A percentile compares a stretch with the other conserved stretches of the same genome.
Evolutionary conservation across 2,888 invertebrate species (phyloP).

Genomic region (Caenorhabditis sp.): DNA sequence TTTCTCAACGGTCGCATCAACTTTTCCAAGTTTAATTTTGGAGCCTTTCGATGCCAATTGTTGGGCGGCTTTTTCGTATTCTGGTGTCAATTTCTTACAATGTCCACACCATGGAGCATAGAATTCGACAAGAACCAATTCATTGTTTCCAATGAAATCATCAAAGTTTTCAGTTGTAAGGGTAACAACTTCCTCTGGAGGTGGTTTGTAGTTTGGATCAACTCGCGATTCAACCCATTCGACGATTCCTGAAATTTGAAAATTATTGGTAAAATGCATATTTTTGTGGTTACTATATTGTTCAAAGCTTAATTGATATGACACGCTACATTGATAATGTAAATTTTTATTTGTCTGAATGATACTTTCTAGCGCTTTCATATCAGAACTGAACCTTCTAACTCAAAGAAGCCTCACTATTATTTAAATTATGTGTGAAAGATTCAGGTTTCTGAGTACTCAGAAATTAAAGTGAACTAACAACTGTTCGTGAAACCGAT

Average conservation of each 20-base stretch:
- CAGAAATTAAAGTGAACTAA: too few species aligned
- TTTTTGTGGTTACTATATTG: too few species aligned
- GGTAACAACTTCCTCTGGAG: constrained; percentile 74
- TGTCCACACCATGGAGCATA: constrained; percentile 76
- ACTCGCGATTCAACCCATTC: constrained; percentile 74
- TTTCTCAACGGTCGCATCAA: constrained; percentile 75
- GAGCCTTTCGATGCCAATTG: constrained; percentile 54
- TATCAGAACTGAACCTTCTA: too few species aligned
- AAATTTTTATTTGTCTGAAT: too few species aligned
- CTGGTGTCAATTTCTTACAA: constrained; percentile 74
- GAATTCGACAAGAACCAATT: constrained; percentile 75
- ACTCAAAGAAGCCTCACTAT: too few species aligned
- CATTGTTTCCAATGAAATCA: constrained; percentile 72
- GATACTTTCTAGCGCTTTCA: too few species aligned
- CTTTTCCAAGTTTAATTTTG: constrained; percentile 73
- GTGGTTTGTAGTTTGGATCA: constrained; percentile 75
- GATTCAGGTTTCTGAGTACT: too few species aligned
- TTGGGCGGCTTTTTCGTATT: constrained; percentile 75
- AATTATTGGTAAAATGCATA: neutral
- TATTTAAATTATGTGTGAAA: too few species aligned
- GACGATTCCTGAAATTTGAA: constrained; percentile 73
- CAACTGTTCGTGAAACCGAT: too few species aligned
- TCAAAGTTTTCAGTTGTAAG: constrained; percentile 75
- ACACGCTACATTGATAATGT: too few species aligned
- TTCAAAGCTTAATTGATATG: too few species aligned